Evolutionary conservation across 2,888 invertebrate species (phyloP), one percentile per base, ranked within the genome.

Genomic region (Coelogynopora nodosa): DNA sequence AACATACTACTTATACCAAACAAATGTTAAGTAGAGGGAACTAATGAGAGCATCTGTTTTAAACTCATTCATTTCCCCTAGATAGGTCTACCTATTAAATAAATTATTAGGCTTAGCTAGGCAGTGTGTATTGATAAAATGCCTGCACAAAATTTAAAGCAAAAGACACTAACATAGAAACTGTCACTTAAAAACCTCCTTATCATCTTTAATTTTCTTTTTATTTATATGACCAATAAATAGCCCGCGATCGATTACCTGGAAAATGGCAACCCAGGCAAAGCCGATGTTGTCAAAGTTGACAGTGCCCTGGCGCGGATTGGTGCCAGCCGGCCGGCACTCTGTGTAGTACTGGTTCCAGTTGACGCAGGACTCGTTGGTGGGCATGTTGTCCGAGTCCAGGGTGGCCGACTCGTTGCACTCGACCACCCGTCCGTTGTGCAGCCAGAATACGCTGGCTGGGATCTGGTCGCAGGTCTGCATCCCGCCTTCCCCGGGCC

Each of bases 251-350:
- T 67, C 67, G 30, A 26, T 30, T 93, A 98, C 98, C 94, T 99
- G 94, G 93, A 99, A 99, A 93, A 99, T 99, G 89, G 99, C 98
- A 88, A 99, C 98, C 98, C 99, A 99, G 29, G 99, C 99, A 90
- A 99, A 94, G 89, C 99, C 99, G 90, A 99, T 99, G 93, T 99
- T 99, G 93, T 99, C 99, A 92, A 99, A 99, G 67, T 97, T 97
- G 91, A 99, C 98, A 87, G 99, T 97, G 88, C 98, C 98, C 93
- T 97, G 96, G 92, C 98, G 99, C 18, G 99, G 99, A 93, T 99
- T 99, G 90, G 95, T 94, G 86, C 96, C 97, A 89, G 96, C 95
- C 88, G 97, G 95, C 88, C 95, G 94, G 93, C 99, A 99, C 90
- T 95, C 95, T 85, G 96, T 96, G 92, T 98, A 99, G 93, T 99